A percentile compares a stretch with the other conserved stretches of the same genome.
Evolutionary conservation across 2,113 vertebrate species (phyloP).

Genomic region (Epinephelus moara): DNA sequence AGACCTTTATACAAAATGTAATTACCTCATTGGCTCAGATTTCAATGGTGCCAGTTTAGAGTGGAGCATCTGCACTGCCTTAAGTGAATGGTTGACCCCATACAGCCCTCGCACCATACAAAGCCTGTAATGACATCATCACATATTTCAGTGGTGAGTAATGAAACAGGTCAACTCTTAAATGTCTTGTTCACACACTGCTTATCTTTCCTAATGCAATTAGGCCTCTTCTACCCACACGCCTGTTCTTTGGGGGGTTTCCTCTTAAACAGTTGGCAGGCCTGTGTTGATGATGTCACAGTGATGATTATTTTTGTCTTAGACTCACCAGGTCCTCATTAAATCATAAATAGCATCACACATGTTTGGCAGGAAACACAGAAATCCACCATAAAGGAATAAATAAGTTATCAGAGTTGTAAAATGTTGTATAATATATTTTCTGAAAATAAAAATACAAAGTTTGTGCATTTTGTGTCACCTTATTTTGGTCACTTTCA

Average conservation of each 20-base stretch:
- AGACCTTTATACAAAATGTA: background rate
- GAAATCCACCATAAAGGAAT: background rate
- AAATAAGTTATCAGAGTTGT: background rate
- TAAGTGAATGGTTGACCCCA: slow-evolving; percentile 7
- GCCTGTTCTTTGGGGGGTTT: slow-evolving; percentile 23
- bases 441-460: background rate
- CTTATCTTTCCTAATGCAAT: slow-evolving; percentile 75
- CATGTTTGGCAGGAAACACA: background rate
- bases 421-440: background rate
- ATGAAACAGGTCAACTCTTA: slow-evolving; percentile 67
- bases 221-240: slow-evolving; percentile 33
- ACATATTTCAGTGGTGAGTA: slow-evolving; percentile 78
- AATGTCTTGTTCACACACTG: slow-evolving; percentile 78
- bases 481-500: background rate
- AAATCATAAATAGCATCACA: background rate
- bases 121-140: slow-evolving; percentile 76
- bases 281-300: slow-evolving; percentile 7
- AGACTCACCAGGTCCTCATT: background rate
- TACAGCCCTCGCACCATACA: slow-evolving; percentile 52
- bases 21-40: background rate
- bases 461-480: background rate
- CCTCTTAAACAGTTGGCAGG: background rate
- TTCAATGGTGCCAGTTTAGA: background rate
- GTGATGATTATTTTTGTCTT: background rate
- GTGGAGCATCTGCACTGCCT: slow-evolving; percentile 21